These are phyloP conservation scores for Cygnus buccinator DNA, from an alignment of 2,113 vertebrate genomes.

Conservation along the genomic window DNA sequence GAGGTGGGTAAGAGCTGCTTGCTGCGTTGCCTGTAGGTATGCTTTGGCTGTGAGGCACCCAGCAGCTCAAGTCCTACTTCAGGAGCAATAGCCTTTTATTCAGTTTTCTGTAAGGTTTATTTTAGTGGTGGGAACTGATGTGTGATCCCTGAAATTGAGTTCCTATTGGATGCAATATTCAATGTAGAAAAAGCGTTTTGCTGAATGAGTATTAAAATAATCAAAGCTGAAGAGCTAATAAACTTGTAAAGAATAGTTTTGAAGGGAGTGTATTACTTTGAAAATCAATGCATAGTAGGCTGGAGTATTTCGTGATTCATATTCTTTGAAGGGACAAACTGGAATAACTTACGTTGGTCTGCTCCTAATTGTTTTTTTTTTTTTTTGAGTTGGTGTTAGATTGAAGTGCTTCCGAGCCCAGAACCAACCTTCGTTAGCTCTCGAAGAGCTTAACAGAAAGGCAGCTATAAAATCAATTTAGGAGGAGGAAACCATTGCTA, in stretches of 20 bases:
- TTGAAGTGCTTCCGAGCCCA: not conserved
- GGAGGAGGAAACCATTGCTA: not conserved
- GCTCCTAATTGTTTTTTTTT: not conserved
- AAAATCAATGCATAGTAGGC: not conserved
- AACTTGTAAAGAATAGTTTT: not conserved
- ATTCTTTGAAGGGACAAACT: not conserved
- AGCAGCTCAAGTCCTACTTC: rapidly evolving
- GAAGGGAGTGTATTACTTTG: not conserved
- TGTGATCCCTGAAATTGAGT: not conserved
- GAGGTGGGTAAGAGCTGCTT: not conserved
- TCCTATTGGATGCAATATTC: not conserved
- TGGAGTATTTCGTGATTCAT: not conserved
- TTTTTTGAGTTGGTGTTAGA: not conserved
- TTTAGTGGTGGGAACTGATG: not conserved
- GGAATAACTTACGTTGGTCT: not conserved
- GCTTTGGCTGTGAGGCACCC: not conserved
- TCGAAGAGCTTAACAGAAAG: not conserved
- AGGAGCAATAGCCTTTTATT: not conserved
- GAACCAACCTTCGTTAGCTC: not conserved
- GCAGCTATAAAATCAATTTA: not conserved
- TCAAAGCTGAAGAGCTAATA: not conserved
- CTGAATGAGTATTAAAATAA: not conserved
- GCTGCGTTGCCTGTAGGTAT: not conserved
- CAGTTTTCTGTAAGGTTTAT: not conserved
- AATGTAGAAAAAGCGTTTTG: not conserved